phyloP scores from a whole-genome alignment of 2,888 invertebrate species.

The Capitulum mitella region DNA sequence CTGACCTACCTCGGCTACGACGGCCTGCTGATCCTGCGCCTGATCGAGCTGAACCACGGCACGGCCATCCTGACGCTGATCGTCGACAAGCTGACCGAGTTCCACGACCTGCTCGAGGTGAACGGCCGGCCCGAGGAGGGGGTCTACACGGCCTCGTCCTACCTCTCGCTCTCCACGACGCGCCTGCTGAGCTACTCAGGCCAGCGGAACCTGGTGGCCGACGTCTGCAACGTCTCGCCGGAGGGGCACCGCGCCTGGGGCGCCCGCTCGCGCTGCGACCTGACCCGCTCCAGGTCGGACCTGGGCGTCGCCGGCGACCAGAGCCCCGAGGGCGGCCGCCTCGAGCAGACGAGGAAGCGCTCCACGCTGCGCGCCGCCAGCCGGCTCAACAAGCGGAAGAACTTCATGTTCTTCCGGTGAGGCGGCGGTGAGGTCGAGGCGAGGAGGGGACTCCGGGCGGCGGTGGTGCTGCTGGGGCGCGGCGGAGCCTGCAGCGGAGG shows the following conservation, averaged over 20 bases:
- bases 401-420: slow-evolving; percentile 13
- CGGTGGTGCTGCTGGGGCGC: too few relatives aligned
- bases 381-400: not conserved
- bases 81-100: slow-evolving; percentile 44
- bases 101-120: slow-evolving; percentile 55
- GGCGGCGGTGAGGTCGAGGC: not conserved
- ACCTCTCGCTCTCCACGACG: slow-evolving; percentile 15
- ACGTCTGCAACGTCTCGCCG: not conserved
- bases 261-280: slow-evolving; percentile 15
- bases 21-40: slow-evolving; percentile 42
- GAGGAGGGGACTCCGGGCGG: too few relatives aligned
- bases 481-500: too few relatives aligned
- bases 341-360: not conserved
- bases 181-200: slow-evolving; percentile 24
- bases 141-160: slow-evolving; percentile 27
- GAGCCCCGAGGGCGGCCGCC: not conserved
- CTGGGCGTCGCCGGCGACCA: not conserved
- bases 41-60: slow-evolving; percentile 43
- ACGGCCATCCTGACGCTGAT: slow-evolving; percentile 40
- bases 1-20: slow-evolving; percentile 42
- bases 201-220: slow-evolving; percentile 1
- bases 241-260: not conserved
- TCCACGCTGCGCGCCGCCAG: not conserved
- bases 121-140: slow-evolving; percentile 68
- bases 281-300: slow-evolving; percentile 9